Evolutionary conservation across 2,113 vertebrate species (phyloP).

Genomic region (Orycteropus afer): DNA sequence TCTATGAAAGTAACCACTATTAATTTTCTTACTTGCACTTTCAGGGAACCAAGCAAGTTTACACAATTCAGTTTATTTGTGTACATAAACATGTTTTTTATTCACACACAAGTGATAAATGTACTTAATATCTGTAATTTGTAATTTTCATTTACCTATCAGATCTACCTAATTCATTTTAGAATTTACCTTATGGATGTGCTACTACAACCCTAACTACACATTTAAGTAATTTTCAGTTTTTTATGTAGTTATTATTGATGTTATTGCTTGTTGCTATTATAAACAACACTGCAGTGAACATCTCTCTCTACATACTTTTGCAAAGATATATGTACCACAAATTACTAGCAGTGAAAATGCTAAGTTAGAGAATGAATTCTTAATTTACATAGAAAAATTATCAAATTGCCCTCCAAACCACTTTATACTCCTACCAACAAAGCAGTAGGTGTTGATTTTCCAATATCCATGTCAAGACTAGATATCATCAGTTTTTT

Average conservation of each 20-base stretch:
- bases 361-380: neutral
- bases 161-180: conserved; percentile 26
- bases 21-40: neutral
- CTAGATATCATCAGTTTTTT: neutral
- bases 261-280: neutral
- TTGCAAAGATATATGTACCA: neutral
- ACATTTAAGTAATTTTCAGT: neutral
- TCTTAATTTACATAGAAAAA: conserved; percentile 13
- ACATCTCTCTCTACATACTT: neutral
- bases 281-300: neutral
- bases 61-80: neutral
- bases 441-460: neutral
- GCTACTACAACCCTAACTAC: neutral
- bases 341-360: neutral
- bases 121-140: neutral
- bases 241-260: neutral
- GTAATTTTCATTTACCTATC: neutral
- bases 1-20: neutral
- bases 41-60: neutral
- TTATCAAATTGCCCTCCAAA: conserved; percentile 34
- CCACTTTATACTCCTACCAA: neutral
- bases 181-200: neutral
- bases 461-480: neutral
- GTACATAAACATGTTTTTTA: neutral
- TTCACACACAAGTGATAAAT: neutral